phyloP scores from a whole-genome alignment of 2,113 vertebrate species.

The Chitala chitala region DNA sequence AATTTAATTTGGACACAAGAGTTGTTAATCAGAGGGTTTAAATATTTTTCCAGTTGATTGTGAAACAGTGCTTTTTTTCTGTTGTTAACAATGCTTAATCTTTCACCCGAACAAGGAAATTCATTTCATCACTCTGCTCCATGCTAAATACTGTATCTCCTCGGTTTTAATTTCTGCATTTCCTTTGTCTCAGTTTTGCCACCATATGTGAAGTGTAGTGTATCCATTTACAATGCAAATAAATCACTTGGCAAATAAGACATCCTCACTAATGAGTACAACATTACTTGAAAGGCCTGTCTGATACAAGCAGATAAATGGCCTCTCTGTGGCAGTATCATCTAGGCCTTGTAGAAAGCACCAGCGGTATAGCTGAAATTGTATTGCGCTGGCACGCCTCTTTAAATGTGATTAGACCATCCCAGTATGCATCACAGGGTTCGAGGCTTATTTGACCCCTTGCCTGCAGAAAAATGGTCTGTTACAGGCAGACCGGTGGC shows the following conservation, averaged over 20 bases:
- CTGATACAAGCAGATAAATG: not conserved
- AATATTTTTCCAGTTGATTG: too few relatives aligned
- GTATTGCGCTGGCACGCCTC: not conserved
- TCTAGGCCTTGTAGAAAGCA: not conserved
- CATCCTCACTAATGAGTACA: not conserved
- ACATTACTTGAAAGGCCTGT: not conserved
- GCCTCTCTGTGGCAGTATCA: not conserved
- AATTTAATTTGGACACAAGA: conserved; percentile 9
- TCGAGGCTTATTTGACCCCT: not conserved
- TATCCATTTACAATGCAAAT: not conserved
- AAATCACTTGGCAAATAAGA: not conserved
- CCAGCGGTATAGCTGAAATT: not conserved
- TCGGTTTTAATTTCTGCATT: not conserved
- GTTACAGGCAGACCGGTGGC: not conserved
- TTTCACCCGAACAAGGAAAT: not conserved
- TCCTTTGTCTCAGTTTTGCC: not conserved
- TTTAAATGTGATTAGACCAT: not conserved
- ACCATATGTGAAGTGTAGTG: not conserved
- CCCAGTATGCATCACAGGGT: not conserved
- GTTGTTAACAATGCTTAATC: not conserved
- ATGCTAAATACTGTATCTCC: not conserved
- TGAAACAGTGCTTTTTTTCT: too few relatives aligned
- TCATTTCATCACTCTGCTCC: not conserved
- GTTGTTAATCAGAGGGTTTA: conserved; percentile 5
- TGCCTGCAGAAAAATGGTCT: too few relatives aligned